Percentiles rank a stretch among this genome's conserved stretches.
These are phyloP conservation scores for Gari tellinella DNA, from an alignment of 2,888 invertebrate species.

Conservation along the genomic window DNA sequence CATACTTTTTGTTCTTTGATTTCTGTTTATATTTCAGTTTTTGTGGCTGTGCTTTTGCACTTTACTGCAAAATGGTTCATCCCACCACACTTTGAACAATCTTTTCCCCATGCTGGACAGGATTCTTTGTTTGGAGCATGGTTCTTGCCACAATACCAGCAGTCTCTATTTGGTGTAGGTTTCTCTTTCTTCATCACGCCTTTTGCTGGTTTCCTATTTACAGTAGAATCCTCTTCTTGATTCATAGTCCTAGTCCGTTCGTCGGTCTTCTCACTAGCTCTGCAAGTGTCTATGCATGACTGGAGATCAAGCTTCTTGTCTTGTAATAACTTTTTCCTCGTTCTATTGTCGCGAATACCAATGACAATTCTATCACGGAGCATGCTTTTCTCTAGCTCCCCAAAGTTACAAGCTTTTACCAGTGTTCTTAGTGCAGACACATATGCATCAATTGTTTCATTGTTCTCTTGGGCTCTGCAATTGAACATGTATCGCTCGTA, in stretches of 20 bases:
- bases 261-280: conserved; percentile 24
- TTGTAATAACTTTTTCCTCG: conserved; percentile 25
- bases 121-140: conserved; percentile 8
- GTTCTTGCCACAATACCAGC: conserved; percentile 21
- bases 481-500: conserved; percentile 47
- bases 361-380: conserved; percentile 32
- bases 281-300: conserved; percentile 30
- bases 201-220: not conserved
- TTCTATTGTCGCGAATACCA: conserved; percentile 32
- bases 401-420: conserved; percentile 40
- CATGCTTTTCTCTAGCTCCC: conserved; percentile 10
- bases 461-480: conserved; percentile 24
- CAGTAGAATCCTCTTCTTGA: conserved; percentile 19
- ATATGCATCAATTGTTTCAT: conserved; percentile 39
- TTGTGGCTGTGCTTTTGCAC: not conserved
- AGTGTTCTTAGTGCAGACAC: conserved; percentile 17
- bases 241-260: conserved; percentile 32
- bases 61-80: conserved; percentile 21
- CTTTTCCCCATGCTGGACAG: conserved; percentile 25
- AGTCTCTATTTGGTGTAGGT: not conserved
- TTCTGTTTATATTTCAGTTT: not conserved
- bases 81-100: conserved; percentile 10
- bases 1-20: too few relatives aligned
- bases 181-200: not conserved
- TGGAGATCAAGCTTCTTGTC: conserved; percentile 21